Evolutionary conservation across 2,888 invertebrate genomes (phyloP).

Genomic region (Drosophila pullipes): DNA sequence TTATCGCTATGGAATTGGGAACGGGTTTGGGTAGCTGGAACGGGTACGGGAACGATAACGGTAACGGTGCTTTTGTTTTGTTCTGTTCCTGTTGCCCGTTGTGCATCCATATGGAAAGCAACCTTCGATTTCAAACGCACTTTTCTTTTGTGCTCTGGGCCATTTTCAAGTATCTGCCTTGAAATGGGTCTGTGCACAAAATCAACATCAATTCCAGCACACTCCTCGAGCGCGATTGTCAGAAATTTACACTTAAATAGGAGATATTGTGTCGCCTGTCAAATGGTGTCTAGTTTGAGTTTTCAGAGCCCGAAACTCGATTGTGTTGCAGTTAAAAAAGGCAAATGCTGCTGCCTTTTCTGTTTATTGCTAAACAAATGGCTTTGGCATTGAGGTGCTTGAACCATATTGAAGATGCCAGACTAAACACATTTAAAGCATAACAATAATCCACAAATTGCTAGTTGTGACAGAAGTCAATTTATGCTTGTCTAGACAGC

Average conservation of each 20-base stretch:
- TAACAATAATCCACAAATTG: constrained; percentile 35
- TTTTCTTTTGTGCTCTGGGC: constrained; percentile 32
- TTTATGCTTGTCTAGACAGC: constrained; percentile 47
- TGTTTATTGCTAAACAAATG: constrained; percentile 11
- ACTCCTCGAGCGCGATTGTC: neutral
- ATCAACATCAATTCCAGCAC: neutral
- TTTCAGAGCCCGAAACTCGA: constrained; percentile 6
- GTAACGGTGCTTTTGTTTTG: neutral
- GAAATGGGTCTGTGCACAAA: constrained; percentile 28
- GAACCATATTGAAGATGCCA: constrained; percentile 26
- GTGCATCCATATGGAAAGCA: constrained; percentile 53
- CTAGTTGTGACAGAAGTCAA: constrained; percentile 37
- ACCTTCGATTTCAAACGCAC: constrained; percentile 33
- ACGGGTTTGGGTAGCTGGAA: constrained; percentile 10
- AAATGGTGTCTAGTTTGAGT: constrained; percentile 6
- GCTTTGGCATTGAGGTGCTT: constrained; percentile 51
- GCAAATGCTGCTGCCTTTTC: constrained; percentile 13
- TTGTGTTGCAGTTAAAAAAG: constrained; percentile 18
- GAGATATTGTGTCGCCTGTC: constrained; percentile 1
- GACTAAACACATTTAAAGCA: constrained; percentile 12
- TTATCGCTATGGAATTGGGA: constrained; percentile 17
- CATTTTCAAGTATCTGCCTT: constrained; percentile 34
- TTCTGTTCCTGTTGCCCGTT: constrained; percentile 13
- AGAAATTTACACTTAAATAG: neutral
- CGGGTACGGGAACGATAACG: neutral